Percentiles rank a stretch among this genome's conserved stretches.
Conservation (phyloP, 2,888 invertebrate genomes). For the Clistopyga incitator region DNA sequence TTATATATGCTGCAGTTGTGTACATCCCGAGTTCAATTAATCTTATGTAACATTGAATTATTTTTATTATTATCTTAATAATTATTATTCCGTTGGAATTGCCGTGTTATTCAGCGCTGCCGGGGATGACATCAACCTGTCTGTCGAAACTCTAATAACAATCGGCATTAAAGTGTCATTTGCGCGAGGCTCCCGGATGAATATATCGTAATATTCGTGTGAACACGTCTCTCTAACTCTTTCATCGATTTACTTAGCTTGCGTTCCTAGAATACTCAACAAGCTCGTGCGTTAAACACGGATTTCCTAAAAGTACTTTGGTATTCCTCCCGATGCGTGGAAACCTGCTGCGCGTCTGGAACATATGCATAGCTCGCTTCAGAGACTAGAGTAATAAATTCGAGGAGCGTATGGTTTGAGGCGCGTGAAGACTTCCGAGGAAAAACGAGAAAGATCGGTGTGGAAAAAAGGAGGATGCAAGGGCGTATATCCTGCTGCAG, state of each 20-base stretch:
- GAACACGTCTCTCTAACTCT: conserved; percentile 44
- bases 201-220: conserved; percentile 25
- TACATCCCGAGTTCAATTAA: conserved; percentile 48
- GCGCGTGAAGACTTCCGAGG: conserved; percentile 62
- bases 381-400: conserved; percentile 56
- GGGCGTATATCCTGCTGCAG: conserved; percentile 43
- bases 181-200: background rate
- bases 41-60: conserved; percentile 42
- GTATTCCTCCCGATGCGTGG: conserved; percentile 63
- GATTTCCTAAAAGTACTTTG: conserved; percentile 65
- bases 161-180: conserved; percentile 17
- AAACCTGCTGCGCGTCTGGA: conserved; percentile 46
- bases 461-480: conserved; percentile 32
- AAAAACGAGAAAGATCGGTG: conserved; percentile 32
- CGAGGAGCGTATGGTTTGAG: conserved; percentile 43
- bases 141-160: conserved; percentile 43
- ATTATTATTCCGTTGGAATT: conserved; percentile 17
- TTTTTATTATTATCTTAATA: background rate
- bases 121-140: conserved; percentile 28
- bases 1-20: conserved; percentile 35
- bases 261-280: conserved; percentile 53
- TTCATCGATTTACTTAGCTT: conserved; percentile 58
- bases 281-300: conserved; percentile 33
- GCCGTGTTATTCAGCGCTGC: background rate
- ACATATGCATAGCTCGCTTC: conserved; percentile 43